Percentiles rank a stretch among this genome's conserved stretches.
Conservation (phyloP, 2,888 invertebrate species). For the Fragum fragum region DNA sequence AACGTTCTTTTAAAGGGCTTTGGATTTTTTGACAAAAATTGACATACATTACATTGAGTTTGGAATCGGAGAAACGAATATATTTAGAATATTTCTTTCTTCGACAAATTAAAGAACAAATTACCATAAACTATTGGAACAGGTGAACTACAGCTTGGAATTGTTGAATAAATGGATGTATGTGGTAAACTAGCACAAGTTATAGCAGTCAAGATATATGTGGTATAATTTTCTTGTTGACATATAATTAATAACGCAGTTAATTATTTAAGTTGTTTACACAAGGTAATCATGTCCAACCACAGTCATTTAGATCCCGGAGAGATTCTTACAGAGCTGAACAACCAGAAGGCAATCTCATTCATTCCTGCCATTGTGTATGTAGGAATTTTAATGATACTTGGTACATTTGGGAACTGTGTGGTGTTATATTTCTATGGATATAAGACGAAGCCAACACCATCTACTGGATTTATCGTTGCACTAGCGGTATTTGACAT, state of each 20-base stretch:
- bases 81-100: no score
- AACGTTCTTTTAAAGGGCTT: no score
- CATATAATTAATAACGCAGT: not conserved
- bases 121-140: no score
- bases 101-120: no score
- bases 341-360: conserved; percentile 66
- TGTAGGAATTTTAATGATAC: conserved; percentile 70
- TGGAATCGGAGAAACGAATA: no score
- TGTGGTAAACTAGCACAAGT: not conserved
- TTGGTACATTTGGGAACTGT: conserved; percentile 75
- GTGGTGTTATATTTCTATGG: conserved; percentile 75
- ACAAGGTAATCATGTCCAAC: conserved; percentile 14
- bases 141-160: no score
- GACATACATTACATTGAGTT: no score
- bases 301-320: conserved; percentile 18
- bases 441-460: conserved; percentile 63
- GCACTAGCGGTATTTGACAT: conserved; percentile 74
- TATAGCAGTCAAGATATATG: not conserved
- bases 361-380: conserved; percentile 74
- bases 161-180: no score
- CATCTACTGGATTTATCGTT: conserved; percentile 74
- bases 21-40: no score
- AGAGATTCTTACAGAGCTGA: conserved; percentile 49
- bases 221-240: not conserved
- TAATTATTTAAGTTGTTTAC: not conserved